Base-by-base conservation (phyloP, 2,113 vertebrate genomes). In the Recurvirostra avosetta region DNA sequence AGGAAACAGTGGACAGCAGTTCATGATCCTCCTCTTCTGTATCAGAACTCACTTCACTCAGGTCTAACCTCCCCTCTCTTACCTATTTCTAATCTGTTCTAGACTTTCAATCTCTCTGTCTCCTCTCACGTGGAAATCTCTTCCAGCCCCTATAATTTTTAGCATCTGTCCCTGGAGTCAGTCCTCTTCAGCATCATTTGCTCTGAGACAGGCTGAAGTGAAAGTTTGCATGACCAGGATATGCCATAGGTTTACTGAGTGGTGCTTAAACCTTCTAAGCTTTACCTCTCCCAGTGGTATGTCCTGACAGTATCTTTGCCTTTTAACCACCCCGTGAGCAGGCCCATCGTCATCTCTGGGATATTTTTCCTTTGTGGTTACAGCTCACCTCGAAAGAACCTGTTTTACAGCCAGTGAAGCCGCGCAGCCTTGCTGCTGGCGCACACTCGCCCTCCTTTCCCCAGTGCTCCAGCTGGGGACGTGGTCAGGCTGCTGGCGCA, bases 391-490 rank as follows among this genome's bases (percentile, higher is more conserved):
- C 5, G 2, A 74, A 80, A 59, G 52, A 84, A 22, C 40, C 73
- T 78, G 22, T 90, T 85, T 94, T 66, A 30, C 43, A 92, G 70
- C 20, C 63, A 19, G 47, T 2, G 68, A 84, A 95, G 49, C 65
- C 70, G n/a, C 0, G 8, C 36, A 71, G 83, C 68, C 45, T 61
- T 67, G 79, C 92, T 96, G 92, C 72, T 2, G 2, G 88, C 84
- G 65, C 40, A 73, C 38, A 8, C 41, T 90, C 5, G 2, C 34
- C 65, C 73, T 91, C 83, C 68, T 86, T 89, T 86, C 58, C 67
- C 62, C 55, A 6, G 83, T 53, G 73, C 91, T 82, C 90, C 96
- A 95, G 96, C 89, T 95, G 96, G 95, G 91, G 62, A 94, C 41
- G 11, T 90, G 92, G 95, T 97, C 96, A 97, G 86, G 94, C 86